These are phyloP conservation scores for Ceramica pisi DNA, from an alignment of 2,888 invertebrate genomes.

Conservation along the genomic window DNA sequence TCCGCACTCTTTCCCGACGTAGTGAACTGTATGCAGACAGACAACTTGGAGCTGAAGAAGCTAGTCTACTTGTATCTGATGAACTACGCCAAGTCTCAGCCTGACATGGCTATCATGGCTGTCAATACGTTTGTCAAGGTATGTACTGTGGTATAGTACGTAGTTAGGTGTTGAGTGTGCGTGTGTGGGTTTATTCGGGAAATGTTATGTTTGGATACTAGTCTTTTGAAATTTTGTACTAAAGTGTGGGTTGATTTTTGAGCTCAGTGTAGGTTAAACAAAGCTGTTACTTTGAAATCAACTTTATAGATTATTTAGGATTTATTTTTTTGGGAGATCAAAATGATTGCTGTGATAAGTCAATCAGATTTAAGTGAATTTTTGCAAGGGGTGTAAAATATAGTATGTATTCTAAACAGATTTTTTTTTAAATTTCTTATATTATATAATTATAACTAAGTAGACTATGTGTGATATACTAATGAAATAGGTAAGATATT, in stretches of 20 bases:
- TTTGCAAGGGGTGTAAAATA: no score
- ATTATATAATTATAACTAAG: no score
- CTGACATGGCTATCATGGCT: conserved; percentile 99
- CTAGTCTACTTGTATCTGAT: conserved; percentile 99
- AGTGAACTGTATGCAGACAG: conserved; percentile 99
- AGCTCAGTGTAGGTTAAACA: background rate
- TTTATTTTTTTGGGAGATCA: background rate
- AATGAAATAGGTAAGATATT: background rate
- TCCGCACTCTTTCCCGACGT: conserved; percentile 99
- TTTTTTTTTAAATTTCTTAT: no score
- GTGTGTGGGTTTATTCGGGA: conserved; percentile 54
- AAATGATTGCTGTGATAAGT: no score
- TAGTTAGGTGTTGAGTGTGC: conserved; percentile 28
- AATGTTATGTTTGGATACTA: conserved; percentile 24
- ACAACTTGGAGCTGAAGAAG: conserved; percentile 99
- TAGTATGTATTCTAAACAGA: no score
- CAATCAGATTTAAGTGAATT: no score
- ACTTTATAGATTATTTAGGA: no score
- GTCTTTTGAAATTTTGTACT: background rate
- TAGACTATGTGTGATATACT: background rate
- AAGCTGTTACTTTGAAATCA: no score
- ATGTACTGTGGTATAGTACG: conserved; percentile 70
- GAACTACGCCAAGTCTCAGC: conserved; percentile 99
- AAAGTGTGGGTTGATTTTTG: no score
- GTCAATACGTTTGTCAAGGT: conserved; percentile 99